phyloP scores from a whole-genome alignment of 2,888 invertebrate genomes.

The Pemphredon lugubris region DNA sequence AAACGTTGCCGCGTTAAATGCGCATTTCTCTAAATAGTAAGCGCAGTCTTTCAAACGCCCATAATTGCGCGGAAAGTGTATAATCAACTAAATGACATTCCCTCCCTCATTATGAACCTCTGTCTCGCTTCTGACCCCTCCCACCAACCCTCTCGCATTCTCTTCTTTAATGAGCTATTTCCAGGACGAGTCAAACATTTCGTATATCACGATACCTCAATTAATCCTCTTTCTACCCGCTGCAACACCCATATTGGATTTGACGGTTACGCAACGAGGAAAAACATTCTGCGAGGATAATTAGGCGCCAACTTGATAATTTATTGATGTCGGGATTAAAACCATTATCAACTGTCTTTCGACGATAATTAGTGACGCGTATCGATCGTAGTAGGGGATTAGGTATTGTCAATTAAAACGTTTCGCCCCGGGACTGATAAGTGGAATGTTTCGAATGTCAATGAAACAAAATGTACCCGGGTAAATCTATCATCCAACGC shows the following conservation, averaged over 20 bases:
- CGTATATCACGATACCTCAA: conserved; percentile 39
- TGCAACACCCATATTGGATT: conserved; percentile 24
- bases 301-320: background rate
- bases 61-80: conserved; percentile 18
- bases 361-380: too few species aligned
- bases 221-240: conserved; percentile 28
- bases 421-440: too few species aligned
- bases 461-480: too few species aligned
- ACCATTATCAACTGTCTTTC: too few species aligned
- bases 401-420: too few species aligned
- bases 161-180: conserved; percentile 43
- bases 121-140: background rate
- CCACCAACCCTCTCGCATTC: background rate
- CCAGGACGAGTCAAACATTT: conserved; percentile 35
- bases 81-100: conserved; percentile 28
- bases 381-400: too few species aligned
- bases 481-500: too few species aligned
- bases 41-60: conserved; percentile 13
- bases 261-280: conserved; percentile 6
- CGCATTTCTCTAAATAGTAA: too few species aligned
- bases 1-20: too few species aligned
- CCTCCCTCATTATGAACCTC: background rate
- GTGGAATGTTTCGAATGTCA: too few species aligned
- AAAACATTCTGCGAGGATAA: conserved; percentile 1
- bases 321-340: too few species aligned